Evolutionary conservation across 2,888 invertebrate genomes (phyloP).

Genomic region (Mystacides longicornis): DNA sequence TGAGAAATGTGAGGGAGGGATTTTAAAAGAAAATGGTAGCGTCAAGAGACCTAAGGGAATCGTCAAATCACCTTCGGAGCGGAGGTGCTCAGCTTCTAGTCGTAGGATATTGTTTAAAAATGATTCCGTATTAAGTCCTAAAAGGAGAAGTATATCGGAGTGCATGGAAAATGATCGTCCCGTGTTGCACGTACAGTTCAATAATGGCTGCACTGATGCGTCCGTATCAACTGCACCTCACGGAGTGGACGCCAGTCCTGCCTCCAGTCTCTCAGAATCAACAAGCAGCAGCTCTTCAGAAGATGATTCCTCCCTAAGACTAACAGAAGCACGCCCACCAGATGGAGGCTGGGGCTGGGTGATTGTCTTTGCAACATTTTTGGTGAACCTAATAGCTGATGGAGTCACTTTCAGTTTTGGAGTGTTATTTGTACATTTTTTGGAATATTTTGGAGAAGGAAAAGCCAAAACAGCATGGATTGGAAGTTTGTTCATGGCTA

Average conservation of each 20-base stretch:
- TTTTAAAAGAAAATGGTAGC: neutral
- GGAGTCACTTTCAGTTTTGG: constrained; percentile 91
- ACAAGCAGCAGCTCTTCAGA: constrained; percentile 51
- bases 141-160: constrained; percentile 25
- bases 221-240: constrained; percentile 27
- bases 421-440: constrained; percentile 77
- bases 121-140: constrained; percentile 30
- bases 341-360: constrained; percentile 95
- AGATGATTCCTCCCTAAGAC: constrained; percentile 54
- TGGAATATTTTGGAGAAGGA: constrained; percentile 75
- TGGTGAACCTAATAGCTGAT: constrained; percentile 86
- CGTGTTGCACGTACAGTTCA: constrained; percentile 53
- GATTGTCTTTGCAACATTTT: constrained; percentile 79
- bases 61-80: constrained; percentile 28
- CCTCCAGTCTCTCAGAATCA: constrained; percentile 35
- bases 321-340: constrained; percentile 64
- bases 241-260: constrained; percentile 33
- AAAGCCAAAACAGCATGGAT: constrained; percentile 87
- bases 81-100: constrained; percentile 15
- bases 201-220: constrained; percentile 36
- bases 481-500: constrained; percentile 84
- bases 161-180: constrained; percentile 33
- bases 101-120: constrained; percentile 28
- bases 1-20: constrained; percentile 13
- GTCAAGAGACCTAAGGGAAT: constrained; percentile 26